Conservation (phyloP, 1,140 invertebrate genomes). For the Andrena cerasifolii region DNA sequence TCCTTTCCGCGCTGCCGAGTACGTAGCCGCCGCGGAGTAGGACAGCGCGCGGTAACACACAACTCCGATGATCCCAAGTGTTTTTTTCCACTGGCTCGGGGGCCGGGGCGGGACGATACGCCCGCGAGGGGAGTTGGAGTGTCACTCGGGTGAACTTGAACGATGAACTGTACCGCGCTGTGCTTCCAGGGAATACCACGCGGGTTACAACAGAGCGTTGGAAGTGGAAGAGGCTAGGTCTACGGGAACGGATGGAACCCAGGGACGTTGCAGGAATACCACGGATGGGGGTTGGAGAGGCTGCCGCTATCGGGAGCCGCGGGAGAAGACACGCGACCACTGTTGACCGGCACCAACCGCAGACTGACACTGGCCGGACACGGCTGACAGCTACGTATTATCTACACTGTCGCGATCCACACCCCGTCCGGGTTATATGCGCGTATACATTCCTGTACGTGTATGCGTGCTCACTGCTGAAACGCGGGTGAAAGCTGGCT, state of each 20-base stretch:
- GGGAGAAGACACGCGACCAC: conserved; percentile 7
- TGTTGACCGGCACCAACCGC: conserved; percentile 36
- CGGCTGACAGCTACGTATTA: conserved; percentile 66
- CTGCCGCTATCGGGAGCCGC: too few species aligned
- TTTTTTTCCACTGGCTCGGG: too few species aligned
- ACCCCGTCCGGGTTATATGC: conserved; percentile 50
- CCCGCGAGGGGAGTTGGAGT: too few species aligned
- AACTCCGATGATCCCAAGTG: too few species aligned
- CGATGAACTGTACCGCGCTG: not conserved
- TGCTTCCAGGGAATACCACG: too few species aligned
- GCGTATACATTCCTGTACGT: not conserved
- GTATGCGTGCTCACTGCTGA: conserved; percentile 52
- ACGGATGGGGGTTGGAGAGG: not conserved
- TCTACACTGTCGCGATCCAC: conserved; percentile 62
- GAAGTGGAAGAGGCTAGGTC: too few species aligned
- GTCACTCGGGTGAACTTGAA: not conserved
- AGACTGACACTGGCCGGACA: conserved; percentile 37
- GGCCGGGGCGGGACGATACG: too few species aligned
- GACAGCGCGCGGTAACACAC: too few species aligned
- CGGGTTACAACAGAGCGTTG: too few species aligned
- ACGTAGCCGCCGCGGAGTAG: not conserved
- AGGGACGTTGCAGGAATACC: too few species aligned
- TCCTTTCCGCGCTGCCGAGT: not conserved
- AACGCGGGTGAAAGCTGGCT: conserved; percentile 62
- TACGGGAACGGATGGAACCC: too few species aligned